Base-by-base conservation (phyloP, 2,797 vertebrate species). In the Discoglossus pictus region DNA sequence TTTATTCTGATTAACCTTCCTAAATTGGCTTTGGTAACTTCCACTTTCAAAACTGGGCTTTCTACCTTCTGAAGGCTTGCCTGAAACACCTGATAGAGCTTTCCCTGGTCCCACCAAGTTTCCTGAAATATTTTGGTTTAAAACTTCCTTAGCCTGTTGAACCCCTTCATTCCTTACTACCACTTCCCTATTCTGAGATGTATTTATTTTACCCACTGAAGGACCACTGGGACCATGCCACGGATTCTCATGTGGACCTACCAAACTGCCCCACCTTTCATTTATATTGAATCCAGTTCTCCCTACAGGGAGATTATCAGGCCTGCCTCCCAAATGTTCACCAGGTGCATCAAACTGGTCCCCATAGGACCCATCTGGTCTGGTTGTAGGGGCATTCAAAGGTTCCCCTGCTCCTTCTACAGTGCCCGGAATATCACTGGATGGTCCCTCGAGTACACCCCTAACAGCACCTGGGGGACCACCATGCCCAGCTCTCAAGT, bases 11-110 rank as follows among this genome's bases (percentile, higher is more conserved):
- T 40, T 48, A 3, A 2, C 23, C 2, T 10, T 39, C 2, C 7
- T 16, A 15, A 63, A 58, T 7, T 11, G 43, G 17, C 43, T 44
- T 18, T 51, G 68, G 23, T 63, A 63, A 1, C 53, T 56, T 7
- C 36, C 20, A 18, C 8, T 21, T 6, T 2, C 11, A 6, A 18
- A 13, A 15, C 47, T 11, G 35, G 44, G 13, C 1, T 20, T 17
- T 5, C n/a, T 40, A 10, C 31, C 15, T 8, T 16, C 51, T 16
- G 10, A 7, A 24, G 27, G 20, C 5, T 27, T 11, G 1, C 9
- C 2, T 36, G 43, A 24, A 1, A 51, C 36, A n/a, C 38, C 61
- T 39, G 23, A 9, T 11, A n/a, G 9, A 1, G 11, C 13, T 6
- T 17, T 17, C 20, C 17, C 6, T 25, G 18, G 9, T 34, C 23